phyloP scores from a whole-genome alignment of 2,888 invertebrate species.

The Caenorhabditis zanzibari region DNA sequence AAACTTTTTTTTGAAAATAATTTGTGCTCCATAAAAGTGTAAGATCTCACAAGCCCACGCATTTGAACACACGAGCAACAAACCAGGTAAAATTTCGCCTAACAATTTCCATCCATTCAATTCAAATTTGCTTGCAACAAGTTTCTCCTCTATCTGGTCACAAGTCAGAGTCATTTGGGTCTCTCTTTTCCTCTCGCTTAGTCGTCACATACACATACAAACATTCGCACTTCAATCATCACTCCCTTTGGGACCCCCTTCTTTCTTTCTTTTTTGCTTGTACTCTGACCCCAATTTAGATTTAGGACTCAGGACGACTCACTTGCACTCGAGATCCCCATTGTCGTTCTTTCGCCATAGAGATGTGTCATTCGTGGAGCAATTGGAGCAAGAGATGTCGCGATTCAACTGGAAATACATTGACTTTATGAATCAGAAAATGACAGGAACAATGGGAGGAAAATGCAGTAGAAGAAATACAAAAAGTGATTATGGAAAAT shows the following conservation, averaged over 20 bases:
- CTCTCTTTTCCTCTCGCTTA: conserved; percentile 30
- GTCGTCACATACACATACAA: conserved; percentile 18
- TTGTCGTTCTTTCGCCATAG: conserved; percentile 49
- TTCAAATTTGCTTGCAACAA: conserved; percentile 20
- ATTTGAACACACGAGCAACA: conserved; percentile 8
- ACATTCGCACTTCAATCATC: conserved; percentile 52
- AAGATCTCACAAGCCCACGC: conserved; percentile 21
- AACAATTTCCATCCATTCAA: conserved; percentile 21
- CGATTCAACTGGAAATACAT: conserved; percentile 23
- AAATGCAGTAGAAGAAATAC: no score
- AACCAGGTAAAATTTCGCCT: conserved; percentile 12
- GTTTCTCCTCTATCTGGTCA: conserved; percentile 11
- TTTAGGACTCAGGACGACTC: conserved; percentile 7
- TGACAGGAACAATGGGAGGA: background rate
- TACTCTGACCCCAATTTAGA: conserved; percentile 55
- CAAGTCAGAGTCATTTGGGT: conserved; percentile 31
- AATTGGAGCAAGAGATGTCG: conserved; percentile 37
- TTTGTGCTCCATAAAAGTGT: background rate
- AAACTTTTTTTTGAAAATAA: background rate
- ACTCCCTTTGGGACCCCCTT: conserved; percentile 31
- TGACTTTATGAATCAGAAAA: background rate
- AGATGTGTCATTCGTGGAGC: conserved; percentile 41
- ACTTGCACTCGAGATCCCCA: conserved; percentile 56
- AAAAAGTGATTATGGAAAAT: no score
- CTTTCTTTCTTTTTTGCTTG: background rate